Evolutionary conservation across 2,797 vertebrate species (phyloP).

Genomic region (Petrocephalus schoutedeni): DNA sequence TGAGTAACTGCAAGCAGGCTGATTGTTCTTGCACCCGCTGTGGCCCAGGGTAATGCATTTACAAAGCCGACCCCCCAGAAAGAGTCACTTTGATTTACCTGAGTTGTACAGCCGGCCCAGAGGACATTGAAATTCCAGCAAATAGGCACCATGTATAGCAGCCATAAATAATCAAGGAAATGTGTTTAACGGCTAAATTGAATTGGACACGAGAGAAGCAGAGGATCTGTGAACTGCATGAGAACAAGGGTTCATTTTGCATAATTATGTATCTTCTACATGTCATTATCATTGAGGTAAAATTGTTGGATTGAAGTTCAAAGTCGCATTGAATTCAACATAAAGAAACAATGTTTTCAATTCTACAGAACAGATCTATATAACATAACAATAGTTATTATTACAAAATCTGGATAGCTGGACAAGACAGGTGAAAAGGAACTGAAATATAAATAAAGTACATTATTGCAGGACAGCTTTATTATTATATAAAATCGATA

Average conservation of each 20-base stretch:
- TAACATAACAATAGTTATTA: neutral
- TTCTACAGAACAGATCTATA: neutral
- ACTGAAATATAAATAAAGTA: neutral
- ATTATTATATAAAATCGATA: slow-evolving; percentile 56
- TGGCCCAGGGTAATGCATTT: slow-evolving; percentile 58
- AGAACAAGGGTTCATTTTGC: neutral
- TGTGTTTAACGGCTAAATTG: slow-evolving; percentile 64
- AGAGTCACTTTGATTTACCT: slow-evolving; percentile 70
- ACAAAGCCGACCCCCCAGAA: slow-evolving; percentile 52
- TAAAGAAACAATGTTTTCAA: neutral
- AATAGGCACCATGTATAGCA: slow-evolving; percentile 46
- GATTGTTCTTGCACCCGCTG: slow-evolving; percentile 36
- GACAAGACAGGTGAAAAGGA: neutral
- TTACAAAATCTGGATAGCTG: neutral
- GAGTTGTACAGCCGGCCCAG: slow-evolving; percentile 43
- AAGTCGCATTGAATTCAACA: neutral
- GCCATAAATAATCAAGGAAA: slow-evolving; percentile 60
- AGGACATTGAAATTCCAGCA: slow-evolving; percentile 49
- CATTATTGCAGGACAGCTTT: slow-evolving; percentile 35
- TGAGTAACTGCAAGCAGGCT: slow-evolving; percentile 27
- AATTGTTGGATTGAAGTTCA: neutral
- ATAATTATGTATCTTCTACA: neutral
- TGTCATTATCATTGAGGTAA: neutral
- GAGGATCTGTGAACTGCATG: slow-evolving; percentile 18
- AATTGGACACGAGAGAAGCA: slow-evolving; percentile 49